Evolutionary conservation across 2,888 invertebrate species (phyloP).

Genomic region (Octonoba sinensis): DNA sequence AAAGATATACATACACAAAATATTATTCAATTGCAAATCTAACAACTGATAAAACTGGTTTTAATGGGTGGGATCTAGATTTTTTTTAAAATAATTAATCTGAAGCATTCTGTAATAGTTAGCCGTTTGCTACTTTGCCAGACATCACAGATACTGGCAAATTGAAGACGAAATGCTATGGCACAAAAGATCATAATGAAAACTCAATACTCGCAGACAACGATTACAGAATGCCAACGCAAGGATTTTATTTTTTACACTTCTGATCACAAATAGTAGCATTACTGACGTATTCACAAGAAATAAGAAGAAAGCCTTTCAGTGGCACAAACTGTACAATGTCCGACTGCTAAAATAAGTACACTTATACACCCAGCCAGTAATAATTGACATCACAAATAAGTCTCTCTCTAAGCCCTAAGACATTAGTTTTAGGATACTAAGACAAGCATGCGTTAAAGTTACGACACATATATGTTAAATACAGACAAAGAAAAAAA

Average conservation of each 20-base stretch:
- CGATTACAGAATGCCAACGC: conserved; percentile 55
- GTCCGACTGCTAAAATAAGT: conserved; percentile 62
- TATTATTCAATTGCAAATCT: conserved; percentile 53
- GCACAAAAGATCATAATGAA: conserved; percentile 50
- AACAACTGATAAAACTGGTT: conserved; percentile 48
- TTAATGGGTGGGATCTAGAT: conserved; percentile 42
- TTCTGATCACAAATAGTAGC: conserved; percentile 40
- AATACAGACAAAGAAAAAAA: conserved; percentile 63
- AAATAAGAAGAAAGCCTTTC: conserved; percentile 48
- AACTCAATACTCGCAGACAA: conserved; percentile 36
- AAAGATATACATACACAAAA: conserved; percentile 59
- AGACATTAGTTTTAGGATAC: conserved; percentile 59
- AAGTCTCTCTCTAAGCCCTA: conserved; percentile 63
- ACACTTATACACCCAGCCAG: conserved; percentile 64
- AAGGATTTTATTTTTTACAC: conserved; percentile 44
- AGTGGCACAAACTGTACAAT: conserved; percentile 64
- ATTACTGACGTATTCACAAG: conserved; percentile 58
- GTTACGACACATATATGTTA: conserved; percentile 63
- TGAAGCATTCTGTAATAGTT: conserved; percentile 56
- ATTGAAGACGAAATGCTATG: conserved; percentile 51
- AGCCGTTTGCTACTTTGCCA: conserved; percentile 22
- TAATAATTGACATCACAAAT: conserved; percentile 62
- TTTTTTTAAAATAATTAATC: conserved; percentile 10
- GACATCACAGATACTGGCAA: conserved; percentile 16
- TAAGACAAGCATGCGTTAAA: conserved; percentile 64